These are phyloP conservation scores for Cossypha niveicapilla DNA, from an alignment of 2,797 vertebrate species.

Conservation along the genomic window DNA sequence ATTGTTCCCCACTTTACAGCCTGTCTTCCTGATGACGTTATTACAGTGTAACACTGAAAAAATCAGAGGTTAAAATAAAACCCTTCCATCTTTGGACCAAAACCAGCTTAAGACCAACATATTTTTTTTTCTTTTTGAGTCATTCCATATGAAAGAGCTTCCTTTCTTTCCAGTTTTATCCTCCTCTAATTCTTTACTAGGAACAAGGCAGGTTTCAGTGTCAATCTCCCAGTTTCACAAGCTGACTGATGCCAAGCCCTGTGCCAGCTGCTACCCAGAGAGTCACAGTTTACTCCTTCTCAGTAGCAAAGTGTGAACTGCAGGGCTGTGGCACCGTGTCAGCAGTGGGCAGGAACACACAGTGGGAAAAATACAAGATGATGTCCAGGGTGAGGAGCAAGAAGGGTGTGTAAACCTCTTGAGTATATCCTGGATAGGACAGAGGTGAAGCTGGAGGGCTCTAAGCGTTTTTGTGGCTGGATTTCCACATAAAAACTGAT, in stretches of 20 bases:
- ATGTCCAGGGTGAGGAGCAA: not conserved
- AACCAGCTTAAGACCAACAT: slow-evolving; percentile 31
- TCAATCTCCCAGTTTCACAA: slow-evolving; percentile 32
- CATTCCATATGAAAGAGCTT: not conserved
- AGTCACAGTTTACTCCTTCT: slow-evolving; percentile 28
- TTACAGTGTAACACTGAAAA: slow-evolving; percentile 50
- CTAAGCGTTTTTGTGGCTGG: not conserved
- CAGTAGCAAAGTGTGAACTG: not conserved
- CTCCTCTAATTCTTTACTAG: not conserved
- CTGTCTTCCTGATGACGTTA: slow-evolving; percentile 52
- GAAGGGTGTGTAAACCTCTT: not conserved
- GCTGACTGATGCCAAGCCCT: slow-evolving; percentile 22
- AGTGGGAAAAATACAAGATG: not conserved
- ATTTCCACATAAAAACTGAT: not conserved
- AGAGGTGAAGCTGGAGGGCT: not conserved
- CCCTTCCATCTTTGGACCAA: not conserved
- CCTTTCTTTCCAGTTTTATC: not conserved
- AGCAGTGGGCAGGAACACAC: not conserved
- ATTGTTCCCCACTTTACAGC: slow-evolving; percentile 31
- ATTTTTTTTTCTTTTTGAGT: not conserved
- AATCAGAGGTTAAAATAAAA: slow-evolving; percentile 56
- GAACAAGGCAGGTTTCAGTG: slow-evolving; percentile 1
- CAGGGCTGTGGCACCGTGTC: not conserved
- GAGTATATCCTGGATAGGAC: not conserved
- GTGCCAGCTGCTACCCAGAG: not conserved